These are phyloP conservation scores for Aldrovandia affinis DNA, from an alignment of 2,797 vertebrate genomes.

Conservation along the genomic window DNA sequence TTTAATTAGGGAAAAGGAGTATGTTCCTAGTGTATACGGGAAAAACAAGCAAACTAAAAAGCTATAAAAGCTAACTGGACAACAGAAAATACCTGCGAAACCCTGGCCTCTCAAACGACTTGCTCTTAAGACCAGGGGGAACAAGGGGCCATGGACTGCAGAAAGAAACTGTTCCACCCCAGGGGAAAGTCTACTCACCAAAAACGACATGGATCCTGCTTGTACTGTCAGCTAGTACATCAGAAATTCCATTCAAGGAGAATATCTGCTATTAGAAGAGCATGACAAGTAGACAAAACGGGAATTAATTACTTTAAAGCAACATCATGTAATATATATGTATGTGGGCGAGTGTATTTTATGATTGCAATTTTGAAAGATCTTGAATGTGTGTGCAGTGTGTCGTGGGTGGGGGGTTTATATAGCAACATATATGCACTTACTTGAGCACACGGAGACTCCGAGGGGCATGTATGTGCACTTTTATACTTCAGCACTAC, in stretches of 20 bases:
- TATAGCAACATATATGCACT: not conserved
- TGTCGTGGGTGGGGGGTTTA: not conserved
- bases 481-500: not conserved
- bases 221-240: constrained; percentile 52
- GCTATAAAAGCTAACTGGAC: not conserved
- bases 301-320: not conserved
- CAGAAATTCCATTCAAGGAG: constrained; percentile 50
- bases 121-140: not conserved
- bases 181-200: constrained; percentile 66
- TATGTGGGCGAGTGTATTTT: not conserved
- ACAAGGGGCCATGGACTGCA: too few relatives aligned
- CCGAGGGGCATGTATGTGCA: not conserved
- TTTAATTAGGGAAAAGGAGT: not conserved
- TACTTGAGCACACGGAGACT: not conserved
- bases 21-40: not conserved
- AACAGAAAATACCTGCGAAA: not conserved
- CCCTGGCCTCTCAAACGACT: not conserved
- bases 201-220: constrained; percentile 80
- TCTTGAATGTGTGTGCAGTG: not conserved
- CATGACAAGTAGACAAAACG: not conserved
- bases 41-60: too few relatives aligned
- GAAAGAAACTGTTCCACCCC: not conserved
- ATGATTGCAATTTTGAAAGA: not conserved
- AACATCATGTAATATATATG: not conserved
- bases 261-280: constrained; percentile 22